A percentile compares a stretch with the other conserved stretches of the same genome.
Conservation (phyloP, 2,113 vertebrate species). For the Colinus virginianus region DNA sequence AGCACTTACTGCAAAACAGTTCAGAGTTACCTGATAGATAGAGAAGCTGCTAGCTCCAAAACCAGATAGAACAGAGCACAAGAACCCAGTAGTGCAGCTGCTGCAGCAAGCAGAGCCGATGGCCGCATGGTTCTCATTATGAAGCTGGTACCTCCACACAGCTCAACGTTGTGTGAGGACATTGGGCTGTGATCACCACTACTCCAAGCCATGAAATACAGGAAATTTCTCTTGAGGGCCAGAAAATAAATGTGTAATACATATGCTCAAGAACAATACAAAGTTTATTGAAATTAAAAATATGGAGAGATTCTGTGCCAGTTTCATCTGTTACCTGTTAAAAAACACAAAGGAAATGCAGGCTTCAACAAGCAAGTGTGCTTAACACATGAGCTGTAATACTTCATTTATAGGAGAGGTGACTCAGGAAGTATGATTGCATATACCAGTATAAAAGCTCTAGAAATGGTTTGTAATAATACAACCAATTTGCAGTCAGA, state of each 20-base stretch:
- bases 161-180: not conserved
- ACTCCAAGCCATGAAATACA: not conserved
- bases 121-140: not conserved
- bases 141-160: not conserved
- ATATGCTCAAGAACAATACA: not conserved
- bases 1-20: not conserved
- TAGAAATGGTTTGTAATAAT: not conserved
- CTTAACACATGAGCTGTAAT: not conserved
- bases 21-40: not conserved
- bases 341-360: not conserved
- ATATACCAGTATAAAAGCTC: not conserved
- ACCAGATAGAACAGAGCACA: not conserved
- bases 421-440: not conserved
- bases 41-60: not conserved
- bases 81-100: fast-evolving
- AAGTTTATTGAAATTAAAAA: not conserved
- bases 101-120: not conserved
- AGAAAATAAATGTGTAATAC: not conserved
- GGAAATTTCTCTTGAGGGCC: not conserved
- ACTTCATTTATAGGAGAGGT: not conserved
- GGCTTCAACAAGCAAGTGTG: not conserved
- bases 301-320: not conserved
- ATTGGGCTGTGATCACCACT: not conserved
- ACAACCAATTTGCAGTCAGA: not conserved
- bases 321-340: not conserved